Base-by-base conservation (phyloP, 2,888 invertebrate genomes). In the Noctua janthina region DNA sequence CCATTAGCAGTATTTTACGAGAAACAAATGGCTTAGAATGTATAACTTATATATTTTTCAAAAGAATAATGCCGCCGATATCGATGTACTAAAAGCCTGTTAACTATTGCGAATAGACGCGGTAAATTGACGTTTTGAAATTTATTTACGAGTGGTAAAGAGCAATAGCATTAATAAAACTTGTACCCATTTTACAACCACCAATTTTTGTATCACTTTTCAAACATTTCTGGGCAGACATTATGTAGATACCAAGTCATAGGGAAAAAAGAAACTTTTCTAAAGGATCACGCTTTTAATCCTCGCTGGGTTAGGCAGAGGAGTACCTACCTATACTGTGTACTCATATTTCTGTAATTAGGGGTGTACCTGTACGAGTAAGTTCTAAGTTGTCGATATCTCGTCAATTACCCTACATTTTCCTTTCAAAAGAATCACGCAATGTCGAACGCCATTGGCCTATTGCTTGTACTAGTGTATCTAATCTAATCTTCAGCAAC, bases 401-500 rank as follows among this genome's bases (percentile, higher is more conserved):
- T 29, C 17, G 64, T 66, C 10, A 51, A 56, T 67, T 51, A 78
- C 20, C 66, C 56, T 54, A 84, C 54, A 67, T 71, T 46, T 46
- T 56, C 35, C 51, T 67, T 72, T 79, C 51, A 79, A 71, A 82
- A 67, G 56, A 54, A 23, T 29, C 15, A 20, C 75, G 17, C 29
- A 15, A 29, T 71, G 1, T 66, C 46, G 7, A 70, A 79, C 62
- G 17, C 46, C 46, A 72, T 84, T 62, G 35, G 80, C n/a, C 29
- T 54, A 79, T 73, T 80, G 85, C 43, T 51, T 73, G 43, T 43
- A 67, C 35, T 29, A 59, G 43, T 87, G 72, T 77, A 80, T 80
- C 71, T 82, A 83, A 81, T 83, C 59, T 81, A 79, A 84, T 83
- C 43, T 79, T 79, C 70, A 72, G 69, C 71, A 81, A 76, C n/a